phyloP scores from a whole-genome alignment of 1,140 invertebrate genomes.

The Anadara kagoshimensis region DNA sequence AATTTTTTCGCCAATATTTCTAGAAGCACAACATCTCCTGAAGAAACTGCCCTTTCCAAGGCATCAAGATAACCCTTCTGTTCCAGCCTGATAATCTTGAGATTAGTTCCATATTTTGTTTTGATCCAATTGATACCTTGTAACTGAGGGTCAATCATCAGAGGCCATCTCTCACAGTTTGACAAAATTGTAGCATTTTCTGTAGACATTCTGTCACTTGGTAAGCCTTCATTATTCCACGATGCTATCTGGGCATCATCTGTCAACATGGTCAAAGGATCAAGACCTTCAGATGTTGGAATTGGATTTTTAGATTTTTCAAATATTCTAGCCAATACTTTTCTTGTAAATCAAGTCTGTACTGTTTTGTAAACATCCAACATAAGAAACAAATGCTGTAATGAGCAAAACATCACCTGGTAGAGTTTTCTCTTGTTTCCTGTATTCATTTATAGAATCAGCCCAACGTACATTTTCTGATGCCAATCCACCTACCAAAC shows the following conservation, averaged over 20 bases:
- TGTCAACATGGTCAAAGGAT: constrained; percentile 91
- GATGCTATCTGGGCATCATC: constrained; percentile 94
- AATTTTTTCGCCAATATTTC: constrained; percentile 95
- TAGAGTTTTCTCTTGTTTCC: constrained; percentile 89
- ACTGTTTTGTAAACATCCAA: constrained; percentile 98
- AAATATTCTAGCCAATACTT: constrained; percentile 84
- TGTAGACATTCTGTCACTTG: constrained; percentile 96
- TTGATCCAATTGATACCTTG: constrained; percentile 97
- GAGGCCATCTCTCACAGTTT: constrained; percentile 95
- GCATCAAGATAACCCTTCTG: constrained; percentile 93
- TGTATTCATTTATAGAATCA: constrained; percentile 92
- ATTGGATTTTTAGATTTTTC: constrained; percentile 80
- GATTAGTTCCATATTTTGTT: constrained; percentile 87
- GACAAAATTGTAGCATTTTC: constrained; percentile 97
- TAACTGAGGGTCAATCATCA: constrained; percentile 94
- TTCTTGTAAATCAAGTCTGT: constrained; percentile 89
- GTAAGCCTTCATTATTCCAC: constrained; percentile 97
- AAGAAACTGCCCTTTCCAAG: constrained; percentile 89
- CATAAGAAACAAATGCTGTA: constrained; percentile 97
- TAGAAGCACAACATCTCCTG: constrained; percentile 88
- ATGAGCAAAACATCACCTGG: constrained; percentile 94
- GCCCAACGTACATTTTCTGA: constrained; percentile 98
- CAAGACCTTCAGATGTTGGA: constrained; percentile 90
- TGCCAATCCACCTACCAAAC: constrained; percentile 93
- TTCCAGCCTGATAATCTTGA: constrained; percentile 88